These are phyloP conservation scores for Hyles euphorbiae DNA, from an alignment of 1,140 invertebrate genomes.

Conservation along the genomic window DNA sequence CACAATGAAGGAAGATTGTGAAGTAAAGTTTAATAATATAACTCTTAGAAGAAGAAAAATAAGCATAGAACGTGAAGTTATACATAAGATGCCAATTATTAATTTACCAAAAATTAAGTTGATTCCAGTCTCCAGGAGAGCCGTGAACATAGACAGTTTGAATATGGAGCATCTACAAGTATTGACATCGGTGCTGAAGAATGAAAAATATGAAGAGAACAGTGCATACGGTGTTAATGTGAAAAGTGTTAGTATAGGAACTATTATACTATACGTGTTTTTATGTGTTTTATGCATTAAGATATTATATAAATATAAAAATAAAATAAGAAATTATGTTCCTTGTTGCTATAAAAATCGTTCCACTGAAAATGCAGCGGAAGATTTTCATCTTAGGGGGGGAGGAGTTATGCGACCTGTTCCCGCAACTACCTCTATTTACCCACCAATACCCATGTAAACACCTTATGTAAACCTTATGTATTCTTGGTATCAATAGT, in stretches of 20 bases:
- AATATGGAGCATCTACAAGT: slow-evolving; percentile 10
- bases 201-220: slow-evolving; percentile 8
- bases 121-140: not conserved
- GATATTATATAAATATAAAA: slow-evolving; percentile 3
- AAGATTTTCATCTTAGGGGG: slow-evolving; percentile 8
- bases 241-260: slow-evolving; percentile 6
- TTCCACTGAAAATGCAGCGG: not conserved
- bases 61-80: slow-evolving; percentile 1
- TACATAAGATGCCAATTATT: slow-evolving; percentile 4
- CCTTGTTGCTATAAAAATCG: not conserved
- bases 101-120: slow-evolving; percentile 4
- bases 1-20: slow-evolving; percentile 6
- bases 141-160: slow-evolving; percentile 6
- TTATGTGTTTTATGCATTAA: not conserved
- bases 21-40: slow-evolving; percentile 5
- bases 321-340: not conserved
- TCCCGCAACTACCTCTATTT: too few species aligned
- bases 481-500: too few species aligned
- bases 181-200: slow-evolving; percentile 1
- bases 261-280: slow-evolving; percentile 2
- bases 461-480: too few species aligned
- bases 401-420: slow-evolving; percentile 4
- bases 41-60: slow-evolving; percentile 5
- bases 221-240: slow-evolving; percentile 4
- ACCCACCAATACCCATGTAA: too few species aligned